Evolutionary conservation across 1,140 invertebrate genomes (phyloP), one percentile per base, ranked within the genome.

Genomic region (Saccostrea cuccullata): DNA sequence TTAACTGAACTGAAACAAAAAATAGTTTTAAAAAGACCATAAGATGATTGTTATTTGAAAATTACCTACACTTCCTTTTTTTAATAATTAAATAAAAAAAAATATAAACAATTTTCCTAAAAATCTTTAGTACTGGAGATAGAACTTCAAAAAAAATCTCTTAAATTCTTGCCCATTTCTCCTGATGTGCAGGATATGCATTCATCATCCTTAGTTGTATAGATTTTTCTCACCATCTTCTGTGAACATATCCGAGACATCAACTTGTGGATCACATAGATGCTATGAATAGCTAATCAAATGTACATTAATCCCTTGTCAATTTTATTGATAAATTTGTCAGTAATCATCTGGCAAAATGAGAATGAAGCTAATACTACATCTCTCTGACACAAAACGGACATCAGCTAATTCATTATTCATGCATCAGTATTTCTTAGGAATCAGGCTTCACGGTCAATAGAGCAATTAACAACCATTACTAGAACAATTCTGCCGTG

Each of bases 221-320:
- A 47, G 47, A 47, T 67, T 67, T 67, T 23, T 67, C 60, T 23
- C 60, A 67, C 60, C 60, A 15, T 67, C 60, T n/a, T 67, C 60
- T 20, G 4, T 2, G 30, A 23, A 23, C 23, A 67, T 67, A 20
- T 67, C 20, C 2, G 60, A n/a, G 60, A 17, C 20, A 67, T 67
- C 70, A 12, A 15, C 15, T 12, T 26, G 15, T 15, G 26, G 12
- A 30, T 36, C 11, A 0, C 26, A 30, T 4, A 30, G 70, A 73
- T 36, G 5, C 23, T 11, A 73, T 73, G 23, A 30, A 36, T 36
- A 73, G 26, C 70, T 73, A 73, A 73, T 73, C 70, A 73, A 73
- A 73, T 73, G 12, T 13, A 30, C 70, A 73, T 73, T 73, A 73
- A 30, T 73, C 70, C 70, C 70, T 73, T 36, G 70, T 73, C 70